Conservation (phyloP, 2,888 invertebrate genomes). For the Cephus spinipes region DNA sequence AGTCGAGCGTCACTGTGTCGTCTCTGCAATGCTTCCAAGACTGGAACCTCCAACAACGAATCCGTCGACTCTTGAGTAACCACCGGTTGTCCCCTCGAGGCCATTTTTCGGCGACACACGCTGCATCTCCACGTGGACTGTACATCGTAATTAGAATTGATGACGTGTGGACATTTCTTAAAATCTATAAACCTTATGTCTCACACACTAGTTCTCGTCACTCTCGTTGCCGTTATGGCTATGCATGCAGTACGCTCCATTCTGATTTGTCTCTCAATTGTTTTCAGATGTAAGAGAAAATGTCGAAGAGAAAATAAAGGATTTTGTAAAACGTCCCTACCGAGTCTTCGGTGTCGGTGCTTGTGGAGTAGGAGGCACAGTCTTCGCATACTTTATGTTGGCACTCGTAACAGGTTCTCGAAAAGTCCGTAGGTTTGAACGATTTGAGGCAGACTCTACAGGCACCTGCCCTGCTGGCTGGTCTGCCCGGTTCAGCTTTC, state of each 20-base stretch:
- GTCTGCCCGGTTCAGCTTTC: conserved; percentile 76
- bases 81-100: conserved; percentile 78
- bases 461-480: conserved; percentile 81
- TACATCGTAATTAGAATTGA: conserved; percentile 19
- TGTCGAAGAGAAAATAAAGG: no score
- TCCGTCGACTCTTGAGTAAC: conserved; percentile 87
- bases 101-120: conserved; percentile 87
- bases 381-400: conserved; percentile 93
- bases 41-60: conserved; percentile 83
- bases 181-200: no score
- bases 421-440: conserved; percentile 89
- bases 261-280: no score
- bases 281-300: no score
- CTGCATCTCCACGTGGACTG: conserved; percentile 89
- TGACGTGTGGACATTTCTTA: no score
- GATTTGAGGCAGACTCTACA: conserved; percentile 89
- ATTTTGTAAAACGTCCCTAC: conserved; percentile 67
- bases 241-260: no score
- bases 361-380: conserved; percentile 91
- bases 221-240: no score
- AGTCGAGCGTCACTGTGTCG: conserved; percentile 84
- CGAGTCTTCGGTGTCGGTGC: conserved; percentile 85
- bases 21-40: conserved; percentile 81
- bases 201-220: no score
- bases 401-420: conserved; percentile 89